These are phyloP conservation scores for Helicoverpa zea DNA, from an alignment of 1,140 invertebrate genomes.

Conservation along the genomic window DNA sequence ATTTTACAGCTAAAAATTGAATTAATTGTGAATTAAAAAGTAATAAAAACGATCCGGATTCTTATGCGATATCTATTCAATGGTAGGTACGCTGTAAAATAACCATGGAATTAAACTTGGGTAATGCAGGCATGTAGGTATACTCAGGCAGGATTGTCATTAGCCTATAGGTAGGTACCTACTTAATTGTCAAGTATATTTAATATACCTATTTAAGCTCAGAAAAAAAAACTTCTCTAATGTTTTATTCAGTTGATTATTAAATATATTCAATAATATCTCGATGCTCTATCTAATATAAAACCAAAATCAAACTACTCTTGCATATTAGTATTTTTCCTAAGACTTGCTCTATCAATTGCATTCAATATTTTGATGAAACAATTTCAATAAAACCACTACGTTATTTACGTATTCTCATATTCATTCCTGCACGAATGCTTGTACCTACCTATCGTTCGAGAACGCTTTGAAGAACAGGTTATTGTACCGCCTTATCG, in stretches of 20 bases:
- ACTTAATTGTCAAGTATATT: too few species aligned
- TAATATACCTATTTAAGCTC: too few species aligned
- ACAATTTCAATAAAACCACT: neutral
- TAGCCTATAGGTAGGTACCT: too few species aligned
- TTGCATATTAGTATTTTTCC: too few species aligned
- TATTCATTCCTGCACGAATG: conserved; percentile 18
- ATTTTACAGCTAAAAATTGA: conserved; percentile 36
- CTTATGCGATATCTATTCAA: conserved; percentile 21
- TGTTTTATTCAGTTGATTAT: too few species aligned
- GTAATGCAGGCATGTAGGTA: neutral
- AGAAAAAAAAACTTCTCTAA: too few species aligned
- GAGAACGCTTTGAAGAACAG: conserved; percentile 32
- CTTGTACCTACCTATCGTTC: conserved; percentile 2
- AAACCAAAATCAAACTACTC: too few species aligned
- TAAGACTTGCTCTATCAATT: too few species aligned
- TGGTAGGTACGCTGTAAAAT: conserved; percentile 29
- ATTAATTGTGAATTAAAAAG: conserved; percentile 46
- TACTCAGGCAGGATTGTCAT: neutral
- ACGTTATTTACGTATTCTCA: neutral
- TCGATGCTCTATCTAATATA: too few species aligned
- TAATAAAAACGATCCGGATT: conserved; percentile 35
- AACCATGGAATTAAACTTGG: neutral
- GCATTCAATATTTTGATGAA: neutral
- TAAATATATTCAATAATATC: too few species aligned
- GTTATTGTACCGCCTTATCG: conserved; percentile 40